Evolutionary conservation across 2,113 vertebrate genomes (phyloP), one percentile per base, ranked within the genome.

Genomic region (Mungos mungo): DNA sequence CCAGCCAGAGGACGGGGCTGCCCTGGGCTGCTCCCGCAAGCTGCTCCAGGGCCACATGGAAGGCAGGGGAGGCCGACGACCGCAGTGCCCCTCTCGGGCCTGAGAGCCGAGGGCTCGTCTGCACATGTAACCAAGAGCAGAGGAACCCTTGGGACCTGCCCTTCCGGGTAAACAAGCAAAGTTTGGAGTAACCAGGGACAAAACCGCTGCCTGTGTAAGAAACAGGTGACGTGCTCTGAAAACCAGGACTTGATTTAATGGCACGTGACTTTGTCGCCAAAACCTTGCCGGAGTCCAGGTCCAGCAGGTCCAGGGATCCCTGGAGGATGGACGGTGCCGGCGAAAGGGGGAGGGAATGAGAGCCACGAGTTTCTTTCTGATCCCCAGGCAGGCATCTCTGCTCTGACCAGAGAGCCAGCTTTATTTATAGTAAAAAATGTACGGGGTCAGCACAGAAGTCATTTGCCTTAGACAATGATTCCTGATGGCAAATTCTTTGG

Each of bases 61-160:
- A 35, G 82, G 60, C 41, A 2, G 3, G 29, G 2, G 1, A 3
- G 2, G 69, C 38, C 6, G 3, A 16, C 2, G 6, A 15, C 13
- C 9, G 0, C 7, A 12, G 10, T 1, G 2, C 1, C 18, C 35
- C 8, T 23, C 3, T 35, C 11, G 2, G 57, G 38, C 33, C 66
- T 21, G 18, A 41, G 23, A 8, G 14, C 0, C 1, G n/a, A 19
- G 18, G 2, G n/a, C 45, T 50, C 15, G 10, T 31, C 3, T 5
- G n/a, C 31, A 12, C 3, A 11, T 35, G 57, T 57, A 72, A 29
- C 38, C 16, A 54, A n/a, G 66, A 54, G 3, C 15, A 33, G 11
- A 81, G 35, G 15, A 35, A 7, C 27, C 71, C 31, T 25, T 0
- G 4, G 13, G 12, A 76, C n/a, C 66, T 35, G 41, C 23, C n/a